Evolutionary conservation across 2,113 vertebrate species (phyloP).

Genomic region (Antechinus stuartii): DNA sequence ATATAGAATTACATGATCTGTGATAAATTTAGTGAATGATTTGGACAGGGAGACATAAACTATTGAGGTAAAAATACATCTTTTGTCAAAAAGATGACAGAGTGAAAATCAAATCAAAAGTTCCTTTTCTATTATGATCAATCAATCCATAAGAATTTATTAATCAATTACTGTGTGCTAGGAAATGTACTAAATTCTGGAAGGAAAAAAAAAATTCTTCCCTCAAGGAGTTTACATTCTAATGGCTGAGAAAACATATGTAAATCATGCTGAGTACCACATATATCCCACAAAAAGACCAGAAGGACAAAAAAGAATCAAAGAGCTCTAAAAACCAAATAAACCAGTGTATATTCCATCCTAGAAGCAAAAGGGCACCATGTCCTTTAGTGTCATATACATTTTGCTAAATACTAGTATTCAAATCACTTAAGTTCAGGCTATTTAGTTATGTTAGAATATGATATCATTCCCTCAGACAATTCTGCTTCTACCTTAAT

Average conservation of each 20-base stretch:
- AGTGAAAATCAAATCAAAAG: neutral
- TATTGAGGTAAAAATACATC: neutral
- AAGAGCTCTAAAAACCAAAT: neutral
- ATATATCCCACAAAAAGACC: neutral
- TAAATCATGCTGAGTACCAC: neutral
- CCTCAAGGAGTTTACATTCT: neutral
- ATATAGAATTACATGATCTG: neutral
- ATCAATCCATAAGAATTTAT: neutral
- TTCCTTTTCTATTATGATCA: neutral
- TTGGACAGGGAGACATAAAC: neutral
- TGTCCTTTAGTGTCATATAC: neutral
- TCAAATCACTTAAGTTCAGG: neutral
- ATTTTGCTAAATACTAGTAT: neutral
- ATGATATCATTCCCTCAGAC: neutral
- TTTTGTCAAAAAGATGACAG: neutral
- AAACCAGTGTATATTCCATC: neutral
- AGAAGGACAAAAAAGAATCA: neutral
- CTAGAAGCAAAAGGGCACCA: neutral
- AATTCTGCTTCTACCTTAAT: neutral
- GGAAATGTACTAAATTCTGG: neutral
- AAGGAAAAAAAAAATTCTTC: neutral
- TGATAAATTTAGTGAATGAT: neutral
- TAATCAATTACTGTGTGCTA: neutral
- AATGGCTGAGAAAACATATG: neutral
- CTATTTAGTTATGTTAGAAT: neutral